Base-by-base conservation (phyloP, 2,888 invertebrate genomes). In the Griposia aprilina region DNA sequence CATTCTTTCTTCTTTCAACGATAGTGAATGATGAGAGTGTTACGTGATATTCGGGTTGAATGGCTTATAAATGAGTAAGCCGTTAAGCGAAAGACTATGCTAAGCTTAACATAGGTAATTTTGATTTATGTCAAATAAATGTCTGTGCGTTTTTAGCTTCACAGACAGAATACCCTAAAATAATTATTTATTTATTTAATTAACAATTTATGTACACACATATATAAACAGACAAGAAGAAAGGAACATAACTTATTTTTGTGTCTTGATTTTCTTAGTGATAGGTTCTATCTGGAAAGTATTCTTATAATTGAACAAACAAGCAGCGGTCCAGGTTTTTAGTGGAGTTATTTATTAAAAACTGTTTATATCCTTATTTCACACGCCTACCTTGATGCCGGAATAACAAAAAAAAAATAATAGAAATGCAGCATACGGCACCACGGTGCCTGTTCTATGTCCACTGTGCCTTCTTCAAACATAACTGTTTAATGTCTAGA, bases 401-500 rank as follows among this genome's bases (percentile, higher is more conserved):
- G 17, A 74, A 45, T 7, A 66, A 59, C n/a, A n/a, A 52, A 59
- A 80, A 59, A 80, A 68, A 74, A 68, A 41, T n/a, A 60, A 74
- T 82, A 79, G 55, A 79, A 75, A 79, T 79, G 70, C 70, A 66
- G 50, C 83, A 89, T 89, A 86, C 81, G 83, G 87, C 85, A 90
- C 86, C 81, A 80, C 81, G 81, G 80, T 84, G 92, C 88, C 93
- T 88, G 77, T 87, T 94, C 94, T 94, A 91, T 89, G 83, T 89
- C 77, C 86, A 89, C 88, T 86, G 88, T 92, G 89, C 91, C 92
- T 92, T 92, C 92, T 92, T 93, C 92, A 92, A 95, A 95, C 92
- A 93, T 96, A 97, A 97, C 96, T 96, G 96, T 96, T 94, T 92
- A 91, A 94, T 94, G 94, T 93, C 93, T 95, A 94, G 93, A 96